phyloP scores from a whole-genome alignment of 2,797 vertebrate genomes.

The Buphagus erythrorhynchus region DNA sequence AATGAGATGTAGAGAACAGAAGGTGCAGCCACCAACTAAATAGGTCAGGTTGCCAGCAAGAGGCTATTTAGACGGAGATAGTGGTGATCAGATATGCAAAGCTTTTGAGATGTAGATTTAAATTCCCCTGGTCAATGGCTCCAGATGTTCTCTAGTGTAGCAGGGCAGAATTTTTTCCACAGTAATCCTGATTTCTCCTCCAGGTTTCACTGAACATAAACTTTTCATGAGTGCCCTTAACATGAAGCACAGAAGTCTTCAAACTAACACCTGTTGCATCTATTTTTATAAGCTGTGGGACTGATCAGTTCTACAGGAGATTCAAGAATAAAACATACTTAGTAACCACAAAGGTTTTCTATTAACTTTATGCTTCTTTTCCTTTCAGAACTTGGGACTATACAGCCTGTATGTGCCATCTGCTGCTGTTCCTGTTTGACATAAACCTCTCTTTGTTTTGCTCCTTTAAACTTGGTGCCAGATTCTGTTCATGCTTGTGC shows the following conservation, averaged over 20 bases:
- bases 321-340: neutral
- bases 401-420: neutral
- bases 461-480: neutral
- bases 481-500: neutral
- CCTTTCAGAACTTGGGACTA: neutral
- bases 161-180: neutral
- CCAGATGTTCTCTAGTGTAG: neutral
- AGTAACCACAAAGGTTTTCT: neutral
- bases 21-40: neutral
- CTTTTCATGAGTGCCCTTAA: neutral
- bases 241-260: neutral
- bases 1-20: neutral
- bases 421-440: neutral
- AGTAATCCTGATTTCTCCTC: neutral
- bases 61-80: neutral
- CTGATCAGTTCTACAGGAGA: neutral
- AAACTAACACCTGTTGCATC: conserved; percentile 24
- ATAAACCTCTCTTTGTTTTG: neutral
- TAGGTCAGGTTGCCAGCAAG: neutral
- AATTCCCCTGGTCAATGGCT: neutral
- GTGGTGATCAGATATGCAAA: neutral
- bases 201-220: neutral
- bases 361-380: conserved; percentile 20
- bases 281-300: conserved; percentile 6
- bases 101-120: conserved; percentile 12